A percentile compares a stretch with the other conserved stretches of the same genome.
phyloP scores from a whole-genome alignment of 1,140 invertebrate species.

The Drosophila virilis region DNA sequence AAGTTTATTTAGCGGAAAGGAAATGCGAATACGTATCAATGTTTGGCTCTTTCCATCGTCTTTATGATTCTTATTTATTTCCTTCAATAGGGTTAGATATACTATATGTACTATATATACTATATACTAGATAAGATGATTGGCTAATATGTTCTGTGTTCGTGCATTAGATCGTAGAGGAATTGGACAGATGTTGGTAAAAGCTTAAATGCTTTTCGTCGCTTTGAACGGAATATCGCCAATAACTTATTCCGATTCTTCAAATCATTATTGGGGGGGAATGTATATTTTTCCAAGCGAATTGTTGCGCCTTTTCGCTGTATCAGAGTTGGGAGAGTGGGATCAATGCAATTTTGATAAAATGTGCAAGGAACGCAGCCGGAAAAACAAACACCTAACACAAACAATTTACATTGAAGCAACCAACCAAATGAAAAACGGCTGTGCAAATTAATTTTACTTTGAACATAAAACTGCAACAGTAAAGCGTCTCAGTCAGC shows the following conservation, averaged over 20 bases:
- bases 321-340: conserved; percentile 43
- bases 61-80: too few relatives aligned
- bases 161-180: too few relatives aligned
- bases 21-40: neutral
- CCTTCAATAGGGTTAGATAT: too few relatives aligned
- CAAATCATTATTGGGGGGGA: too few relatives aligned
- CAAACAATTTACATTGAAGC: conserved; percentile 70
- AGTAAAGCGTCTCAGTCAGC: conserved; percentile 55
- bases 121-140: too few relatives aligned
- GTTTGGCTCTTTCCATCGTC: neutral
- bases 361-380: conserved; percentile 76
- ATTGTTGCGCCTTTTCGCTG: conserved; percentile 64
- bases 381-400: conserved; percentile 26
- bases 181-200: too few relatives aligned
- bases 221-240: too few relatives aligned
- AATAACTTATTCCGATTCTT: too few relatives aligned
- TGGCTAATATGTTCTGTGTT: too few relatives aligned
- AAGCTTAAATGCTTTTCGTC: too few relatives aligned
- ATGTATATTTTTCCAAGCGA: too few relatives aligned
- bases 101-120: too few relatives aligned
- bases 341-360: conserved; percentile 78
- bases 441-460: conserved; percentile 79
- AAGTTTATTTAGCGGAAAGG: neutral
- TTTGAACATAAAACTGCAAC: conserved; percentile 66
- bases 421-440: conserved; percentile 78